These are phyloP conservation scores for Plebejus melissa DNA, from an alignment of 2,888 invertebrate genomes.

Conservation along the genomic window DNA sequence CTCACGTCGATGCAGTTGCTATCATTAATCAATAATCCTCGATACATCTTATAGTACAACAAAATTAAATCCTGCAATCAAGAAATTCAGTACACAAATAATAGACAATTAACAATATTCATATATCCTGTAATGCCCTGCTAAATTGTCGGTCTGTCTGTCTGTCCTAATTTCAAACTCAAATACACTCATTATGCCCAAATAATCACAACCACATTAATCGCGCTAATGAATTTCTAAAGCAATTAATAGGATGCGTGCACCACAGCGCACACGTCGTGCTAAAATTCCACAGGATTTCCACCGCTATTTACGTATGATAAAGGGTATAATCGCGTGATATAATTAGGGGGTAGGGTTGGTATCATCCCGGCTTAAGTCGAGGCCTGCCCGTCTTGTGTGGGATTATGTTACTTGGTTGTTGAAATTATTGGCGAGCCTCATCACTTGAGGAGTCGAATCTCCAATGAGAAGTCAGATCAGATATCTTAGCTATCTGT, in stretches of 20 bases:
- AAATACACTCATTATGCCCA: slow-evolving; percentile 40
- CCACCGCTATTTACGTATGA: not conserved
- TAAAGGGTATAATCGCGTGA: slow-evolving; percentile 17
- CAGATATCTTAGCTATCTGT: not conserved
- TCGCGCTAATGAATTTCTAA: slow-evolving; percentile 42
- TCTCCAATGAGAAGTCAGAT: not conserved
- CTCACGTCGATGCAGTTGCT: too few species aligned
- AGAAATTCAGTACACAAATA: not conserved
- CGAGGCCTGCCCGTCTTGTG: slow-evolving; percentile 27
- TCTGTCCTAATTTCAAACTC: slow-evolving; percentile 31
- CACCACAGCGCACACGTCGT: slow-evolving; percentile 6
- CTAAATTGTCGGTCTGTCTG: slow-evolving; percentile 26
- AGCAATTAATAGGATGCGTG: slow-evolving; percentile 37
- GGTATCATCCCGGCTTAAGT: slow-evolving; percentile 28
- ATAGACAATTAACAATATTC: not conserved
- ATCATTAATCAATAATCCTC: too few species aligned
- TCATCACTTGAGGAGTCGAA: not conserved
- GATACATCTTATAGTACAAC: too few species aligned
- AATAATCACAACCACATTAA: slow-evolving; percentile 41
- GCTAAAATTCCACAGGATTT: not conserved
- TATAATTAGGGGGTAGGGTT: slow-evolving; percentile 11
- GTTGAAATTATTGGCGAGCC: slow-evolving; percentile 24
- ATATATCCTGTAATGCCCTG: not conserved
- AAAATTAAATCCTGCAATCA: not conserved
- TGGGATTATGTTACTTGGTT: slow-evolving; percentile 30